Evolutionary conservation across 1,140 invertebrate species (phyloP).

Genomic region (Cecropterus lyciades): DNA sequence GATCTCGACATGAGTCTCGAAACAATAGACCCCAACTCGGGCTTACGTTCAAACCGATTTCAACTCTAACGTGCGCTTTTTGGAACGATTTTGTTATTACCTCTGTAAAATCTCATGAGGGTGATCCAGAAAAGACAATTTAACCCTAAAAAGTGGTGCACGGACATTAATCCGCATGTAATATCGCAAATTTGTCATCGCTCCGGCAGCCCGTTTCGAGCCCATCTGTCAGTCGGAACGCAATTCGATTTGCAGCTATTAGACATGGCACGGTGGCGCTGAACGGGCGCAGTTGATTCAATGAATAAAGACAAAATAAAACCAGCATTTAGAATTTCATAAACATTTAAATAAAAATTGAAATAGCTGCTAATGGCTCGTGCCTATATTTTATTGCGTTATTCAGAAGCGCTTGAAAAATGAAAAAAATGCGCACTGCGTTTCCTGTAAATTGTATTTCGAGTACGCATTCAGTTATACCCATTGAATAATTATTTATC

Average conservation of each 20-base stretch:
- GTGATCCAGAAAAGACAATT: slow-evolving; percentile 81
- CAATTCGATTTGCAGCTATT: slow-evolving; percentile 77
- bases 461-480: slow-evolving; percentile 23
- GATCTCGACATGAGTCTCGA: slow-evolving; percentile 62
- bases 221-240: slow-evolving; percentile 73
- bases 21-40: slow-evolving; percentile 58
- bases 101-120: slow-evolving; percentile 45
- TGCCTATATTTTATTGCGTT: slow-evolving; percentile 27
- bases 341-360: slow-evolving; percentile 37
- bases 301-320: slow-evolving; percentile 44
- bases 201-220: slow-evolving; percentile 53
- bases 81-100: slow-evolving; percentile 30
- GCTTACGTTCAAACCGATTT: slow-evolving; percentile 28
- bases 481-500: slow-evolving; percentile 30
- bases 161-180: slow-evolving; percentile 82
- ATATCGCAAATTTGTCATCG: slow-evolving; percentile 83
- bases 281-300: slow-evolving; percentile 57
- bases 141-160: slow-evolving; percentile 83
- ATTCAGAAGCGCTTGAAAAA: slow-evolving; percentile 19
- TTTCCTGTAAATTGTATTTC: slow-evolving; percentile 24
- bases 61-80: slow-evolving; percentile 40
- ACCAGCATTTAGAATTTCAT: slow-evolving; percentile 30
- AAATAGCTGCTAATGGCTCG: slow-evolving; percentile 38
- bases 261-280: slow-evolving; percentile 52
- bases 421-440: slow-evolving; percentile 12